Percentiles rank a stretch among this genome's conserved stretches.
phyloP scores from a whole-genome alignment of 2,888 invertebrate species.

The Macaria notata region DNA sequence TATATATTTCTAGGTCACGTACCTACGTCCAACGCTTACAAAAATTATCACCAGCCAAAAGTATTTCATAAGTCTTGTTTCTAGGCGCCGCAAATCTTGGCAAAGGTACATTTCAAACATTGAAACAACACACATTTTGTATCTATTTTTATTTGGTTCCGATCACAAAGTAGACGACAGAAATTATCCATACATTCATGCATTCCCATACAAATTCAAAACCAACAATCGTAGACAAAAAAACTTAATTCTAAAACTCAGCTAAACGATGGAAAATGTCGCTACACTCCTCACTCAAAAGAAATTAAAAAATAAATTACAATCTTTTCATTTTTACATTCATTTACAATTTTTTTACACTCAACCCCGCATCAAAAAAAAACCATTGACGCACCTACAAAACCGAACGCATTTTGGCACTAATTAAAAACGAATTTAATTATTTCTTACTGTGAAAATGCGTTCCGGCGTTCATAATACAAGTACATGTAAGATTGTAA shows the following conservation, averaged over 20 bases:
- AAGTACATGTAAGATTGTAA: conserved; percentile 28
- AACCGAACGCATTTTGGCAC: conserved; percentile 31
- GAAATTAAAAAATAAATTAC: conserved; percentile 50
- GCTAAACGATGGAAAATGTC: conserved; percentile 25
- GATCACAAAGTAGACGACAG: conserved; percentile 56
- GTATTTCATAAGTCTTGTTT: background rate
- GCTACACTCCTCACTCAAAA: conserved; percentile 36
- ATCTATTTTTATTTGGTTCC: conserved; percentile 71
- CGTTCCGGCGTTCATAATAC: conserved; percentile 18
- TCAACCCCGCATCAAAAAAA: conserved; percentile 5
- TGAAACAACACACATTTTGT: conserved; percentile 31
- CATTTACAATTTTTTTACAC: conserved; percentile 53
- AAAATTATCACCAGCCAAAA: too few species aligned
- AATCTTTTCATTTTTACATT: conserved; percentile 47
- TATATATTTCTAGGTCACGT: conserved; percentile 21
- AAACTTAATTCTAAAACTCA: conserved; percentile 44
- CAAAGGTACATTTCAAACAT: conserved; percentile 15
- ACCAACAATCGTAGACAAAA: conserved; percentile 29
- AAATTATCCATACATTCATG: conserved; percentile 36
- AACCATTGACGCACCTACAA: conserved; percentile 8
- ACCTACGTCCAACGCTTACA: too few species aligned
- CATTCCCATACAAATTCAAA: conserved; percentile 30
- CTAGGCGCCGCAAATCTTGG: conserved; percentile 8
- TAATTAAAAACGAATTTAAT: conserved; percentile 30
- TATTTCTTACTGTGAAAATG: conserved; percentile 28